Base-by-base conservation (phyloP, 2,113 vertebrate genomes). In the Lipophrys pholis region DNA sequence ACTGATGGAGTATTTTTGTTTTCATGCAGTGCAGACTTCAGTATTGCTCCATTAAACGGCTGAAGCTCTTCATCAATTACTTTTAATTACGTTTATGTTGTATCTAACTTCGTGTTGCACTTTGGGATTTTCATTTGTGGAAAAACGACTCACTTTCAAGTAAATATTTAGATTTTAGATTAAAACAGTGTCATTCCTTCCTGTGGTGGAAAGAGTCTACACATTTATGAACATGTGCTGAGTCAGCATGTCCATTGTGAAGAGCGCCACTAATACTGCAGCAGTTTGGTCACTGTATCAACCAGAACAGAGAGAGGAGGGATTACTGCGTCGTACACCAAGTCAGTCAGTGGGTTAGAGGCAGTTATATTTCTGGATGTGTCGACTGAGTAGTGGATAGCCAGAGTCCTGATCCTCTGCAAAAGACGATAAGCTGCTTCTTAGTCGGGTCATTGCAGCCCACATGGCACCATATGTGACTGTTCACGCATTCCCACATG, bases 361-460 rank as follows among this genome's bases (percentile, higher is more conserved):
- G 11, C 14, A 2, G n/a, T 1, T 15, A 9, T 8, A 7, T 10
- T 9, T 15, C 46, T 43, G 56, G 53, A 55, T 75, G 69, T 63
- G 62, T 71, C 12, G 43, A 36, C 71, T 69, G 73, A 76, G 62
- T 35, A 56, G 66, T 40, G 6, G 49, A 42, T 69, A 65, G 69
- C 55, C 21, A 10, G 21, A 61, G 52, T 30, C 66, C 71, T 90
- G 84, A 92, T 90, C 90, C 86, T 70, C 78, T 66, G 58, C 45
- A 71, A 85, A 89, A 91, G 84, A 85, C 66, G 84, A 89, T 93
- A 91, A 93, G 85, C 91, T 87, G 64, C 73, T 89, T 73, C 80
- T 90, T 75, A 86, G 80, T 69, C 68, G 68, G 86, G 84, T 91
- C 82, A 88, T 50, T 69, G 65, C 69, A 51, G 52, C 50, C 50